A percentile compares a stretch with the other conserved stretches of the same genome.
Evolutionary conservation across 2,888 invertebrate genomes (phyloP).

Genomic region (Heteromyza rotundicornis): DNA sequence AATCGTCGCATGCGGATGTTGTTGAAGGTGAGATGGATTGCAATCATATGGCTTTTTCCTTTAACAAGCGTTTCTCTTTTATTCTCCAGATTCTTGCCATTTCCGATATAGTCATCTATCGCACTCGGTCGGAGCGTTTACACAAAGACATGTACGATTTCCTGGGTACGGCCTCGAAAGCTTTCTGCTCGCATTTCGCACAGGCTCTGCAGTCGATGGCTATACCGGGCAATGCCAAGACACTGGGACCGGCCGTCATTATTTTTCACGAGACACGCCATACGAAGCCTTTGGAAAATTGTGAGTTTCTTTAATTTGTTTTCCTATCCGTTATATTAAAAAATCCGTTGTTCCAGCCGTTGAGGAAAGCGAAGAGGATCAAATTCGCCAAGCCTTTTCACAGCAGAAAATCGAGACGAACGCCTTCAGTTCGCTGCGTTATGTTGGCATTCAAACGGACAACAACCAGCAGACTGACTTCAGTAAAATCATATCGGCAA

Average conservation of each 20-base stretch:
- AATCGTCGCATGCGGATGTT: slow-evolving; percentile 68
- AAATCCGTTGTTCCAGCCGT: slow-evolving; percentile 57
- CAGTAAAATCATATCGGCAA: slow-evolving; percentile 65
- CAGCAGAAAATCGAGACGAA: slow-evolving; percentile 70
- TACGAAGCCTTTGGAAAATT: slow-evolving; percentile 70
- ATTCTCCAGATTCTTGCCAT: slow-evolving; percentile 72
- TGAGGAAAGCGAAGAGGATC: slow-evolving; percentile 69
- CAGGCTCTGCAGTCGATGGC: slow-evolving; percentile 62
- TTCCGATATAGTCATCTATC: slow-evolving; percentile 79
- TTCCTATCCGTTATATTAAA: background rate
- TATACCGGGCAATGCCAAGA: slow-evolving; percentile 59
- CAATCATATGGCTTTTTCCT: slow-evolving; percentile 6
- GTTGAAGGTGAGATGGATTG: slow-evolving; percentile 65
- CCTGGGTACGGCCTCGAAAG: slow-evolving; percentile 76
- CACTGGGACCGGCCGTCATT: slow-evolving; percentile 75
- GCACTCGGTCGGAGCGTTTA: slow-evolving; percentile 76
- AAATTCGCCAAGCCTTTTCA: slow-evolving; percentile 69
- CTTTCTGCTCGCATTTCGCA: slow-evolving; percentile 76
- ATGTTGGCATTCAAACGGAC: slow-evolving; percentile 69
- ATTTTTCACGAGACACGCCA: slow-evolving; percentile 82
- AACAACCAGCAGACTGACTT: slow-evolving; percentile 68
- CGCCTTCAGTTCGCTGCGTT: slow-evolving; percentile 75
- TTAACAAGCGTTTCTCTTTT: background rate
- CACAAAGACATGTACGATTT: slow-evolving; percentile 80
- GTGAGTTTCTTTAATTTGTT: slow-evolving; percentile 54